These are phyloP conservation scores for Fregetta grallaria DNA, from an alignment of 2,113 vertebrate genomes.

Conservation along the genomic window DNA sequence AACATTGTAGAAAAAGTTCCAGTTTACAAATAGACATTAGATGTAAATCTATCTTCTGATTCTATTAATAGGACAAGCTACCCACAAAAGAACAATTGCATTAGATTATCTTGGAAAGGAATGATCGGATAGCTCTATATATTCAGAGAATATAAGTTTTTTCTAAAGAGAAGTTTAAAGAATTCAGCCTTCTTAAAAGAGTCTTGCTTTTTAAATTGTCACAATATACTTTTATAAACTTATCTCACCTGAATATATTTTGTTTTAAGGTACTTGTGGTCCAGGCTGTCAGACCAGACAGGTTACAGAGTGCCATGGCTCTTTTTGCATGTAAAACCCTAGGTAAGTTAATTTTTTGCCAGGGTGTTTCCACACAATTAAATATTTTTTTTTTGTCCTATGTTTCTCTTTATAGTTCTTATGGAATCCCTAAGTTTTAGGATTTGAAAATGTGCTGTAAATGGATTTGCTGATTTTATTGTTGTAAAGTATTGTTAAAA, in stretches of 20 bases:
- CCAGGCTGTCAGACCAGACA: conserved; percentile 90
- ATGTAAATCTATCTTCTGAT: not conserved
- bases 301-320: conserved; percentile 90
- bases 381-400: not conserved
- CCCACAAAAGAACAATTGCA: not conserved
- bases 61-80: not conserved
- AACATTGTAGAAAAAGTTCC: not conserved
- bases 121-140: not conserved
- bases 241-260: not conserved
- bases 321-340: conserved; percentile 86
- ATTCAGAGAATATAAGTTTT: not conserved
- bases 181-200: not conserved
- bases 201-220: not conserved
- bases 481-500: not conserved
- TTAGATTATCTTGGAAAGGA: not conserved
- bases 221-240: not conserved
- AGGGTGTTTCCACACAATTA: not conserved
- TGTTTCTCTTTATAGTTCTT: not conserved
- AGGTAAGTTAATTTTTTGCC: conserved; percentile 75
- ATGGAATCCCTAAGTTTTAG: not conserved
- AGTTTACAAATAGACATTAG: not conserved
- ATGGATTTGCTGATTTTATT: not conserved
- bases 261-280: conserved; percentile 85
- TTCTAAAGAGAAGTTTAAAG: not conserved
- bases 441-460: not conserved